phyloP scores from a whole-genome alignment of 2,888 invertebrate genomes.

The Andrena hattorfiana region DNA sequence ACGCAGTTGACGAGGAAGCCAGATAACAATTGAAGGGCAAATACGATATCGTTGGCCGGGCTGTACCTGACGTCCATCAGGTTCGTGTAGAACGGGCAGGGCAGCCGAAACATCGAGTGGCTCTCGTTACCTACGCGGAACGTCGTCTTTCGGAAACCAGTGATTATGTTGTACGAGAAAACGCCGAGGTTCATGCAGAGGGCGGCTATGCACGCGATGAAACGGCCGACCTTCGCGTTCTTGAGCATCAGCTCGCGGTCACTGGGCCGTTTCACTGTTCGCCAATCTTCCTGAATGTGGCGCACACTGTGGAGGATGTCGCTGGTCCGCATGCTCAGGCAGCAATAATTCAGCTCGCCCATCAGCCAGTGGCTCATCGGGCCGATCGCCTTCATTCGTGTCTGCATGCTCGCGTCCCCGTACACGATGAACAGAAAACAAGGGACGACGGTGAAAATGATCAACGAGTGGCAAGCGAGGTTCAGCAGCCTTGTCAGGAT shows the following conservation, averaged over 20 bases:
- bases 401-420: constrained; percentile 56
- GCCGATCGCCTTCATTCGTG: constrained; percentile 67
- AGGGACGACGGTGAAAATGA: constrained; percentile 62
- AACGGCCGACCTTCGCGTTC: constrained; percentile 60
- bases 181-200: constrained; percentile 69
- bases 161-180: constrained; percentile 62
- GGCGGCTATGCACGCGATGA: constrained; percentile 57
- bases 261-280: not conserved
- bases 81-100: constrained; percentile 68
- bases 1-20: constrained; percentile 59
- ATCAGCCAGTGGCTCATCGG: constrained; percentile 73
- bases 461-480: constrained; percentile 42
- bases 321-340: constrained; percentile 36
- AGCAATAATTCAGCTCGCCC: constrained; percentile 73
- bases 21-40: constrained; percentile 57
- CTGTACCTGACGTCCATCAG: constrained; percentile 59
- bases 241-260: constrained; percentile 67
- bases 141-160: constrained; percentile 60
- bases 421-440: constrained; percentile 65
- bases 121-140: constrained; percentile 56
- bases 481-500: constrained; percentile 10
- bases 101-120: constrained; percentile 48
- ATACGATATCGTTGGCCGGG: constrained; percentile 67
- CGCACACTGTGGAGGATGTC: constrained; percentile 62
- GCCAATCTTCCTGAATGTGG: constrained; percentile 67